phyloP scores from a whole-genome alignment of 2,888 invertebrate species.

The Mesorhabditis spiculigera region DNA sequence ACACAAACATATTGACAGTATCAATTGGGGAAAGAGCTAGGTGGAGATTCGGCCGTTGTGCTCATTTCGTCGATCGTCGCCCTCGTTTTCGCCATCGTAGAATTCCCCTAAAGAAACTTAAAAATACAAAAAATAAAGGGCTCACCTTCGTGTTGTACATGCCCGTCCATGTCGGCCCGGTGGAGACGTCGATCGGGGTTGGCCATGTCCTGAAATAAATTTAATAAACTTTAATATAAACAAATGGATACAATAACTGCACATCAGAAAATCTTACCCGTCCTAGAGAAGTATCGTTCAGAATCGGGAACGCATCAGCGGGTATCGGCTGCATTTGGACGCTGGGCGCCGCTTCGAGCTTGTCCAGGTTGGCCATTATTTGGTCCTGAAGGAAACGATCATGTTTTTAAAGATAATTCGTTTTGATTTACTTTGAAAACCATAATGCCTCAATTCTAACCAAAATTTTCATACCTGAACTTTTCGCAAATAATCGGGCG shows the following conservation, averaged over 20 bases:
- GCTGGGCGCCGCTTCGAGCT: constrained; percentile 43
- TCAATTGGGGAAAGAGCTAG: neutral
- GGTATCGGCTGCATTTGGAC: constrained; percentile 50
- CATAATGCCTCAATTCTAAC: neutral
- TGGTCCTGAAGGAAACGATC: constrained; percentile 20
- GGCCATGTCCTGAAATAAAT: constrained; percentile 31
- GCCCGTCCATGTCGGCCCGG: constrained; percentile 39
- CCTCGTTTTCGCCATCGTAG: constrained; percentile 38
- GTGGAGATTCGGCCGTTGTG: constrained; percentile 24
- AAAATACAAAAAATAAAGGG: constrained; percentile 8
- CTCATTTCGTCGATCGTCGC: constrained; percentile 35
- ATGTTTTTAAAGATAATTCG: neutral
- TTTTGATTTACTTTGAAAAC: neutral
- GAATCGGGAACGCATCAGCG: neutral
- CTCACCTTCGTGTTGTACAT: constrained; percentile 26
- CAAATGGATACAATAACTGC: neutral
- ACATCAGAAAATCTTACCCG: neutral
- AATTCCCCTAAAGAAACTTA: constrained; percentile 21
- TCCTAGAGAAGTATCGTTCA: constrained; percentile 9
- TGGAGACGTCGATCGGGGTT: constrained; percentile 47
- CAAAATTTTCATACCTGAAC: constrained; percentile 27
- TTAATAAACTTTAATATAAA: neutral
- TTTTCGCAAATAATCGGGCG: constrained; percentile 36
- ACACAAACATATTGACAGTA: neutral
- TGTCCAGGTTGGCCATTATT: constrained; percentile 45